Conservation (phyloP, 1,140 invertebrate genomes). For the Temnothorax curvispinosus region DNA sequence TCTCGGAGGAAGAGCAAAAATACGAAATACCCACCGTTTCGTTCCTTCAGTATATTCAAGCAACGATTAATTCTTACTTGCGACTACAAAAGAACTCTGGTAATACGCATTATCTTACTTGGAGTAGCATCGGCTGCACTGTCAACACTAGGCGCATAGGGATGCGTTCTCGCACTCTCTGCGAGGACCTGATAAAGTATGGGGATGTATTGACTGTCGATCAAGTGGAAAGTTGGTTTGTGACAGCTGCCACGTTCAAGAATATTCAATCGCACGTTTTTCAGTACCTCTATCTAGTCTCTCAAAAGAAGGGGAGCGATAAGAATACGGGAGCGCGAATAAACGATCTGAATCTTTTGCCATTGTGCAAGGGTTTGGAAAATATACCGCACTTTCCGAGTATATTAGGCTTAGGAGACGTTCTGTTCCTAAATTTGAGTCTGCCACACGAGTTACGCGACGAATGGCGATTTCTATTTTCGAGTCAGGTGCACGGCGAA, state of each 20-base stretch:
- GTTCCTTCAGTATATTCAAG: constrained; percentile 83
- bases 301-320: constrained; percentile 83
- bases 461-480: constrained; percentile 94
- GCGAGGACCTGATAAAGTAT: constrained; percentile 79
- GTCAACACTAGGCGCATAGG: constrained; percentile 82
- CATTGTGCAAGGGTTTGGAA: constrained; percentile 87
- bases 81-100: constrained; percentile 82
- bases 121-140: constrained; percentile 84
- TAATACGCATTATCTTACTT: constrained; percentile 79
- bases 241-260: constrained; percentile 78
- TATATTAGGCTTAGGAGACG: constrained; percentile 91
- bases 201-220: constrained; percentile 78
- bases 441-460: constrained; percentile 90
- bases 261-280: constrained; percentile 84
- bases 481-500: constrained; percentile 93
- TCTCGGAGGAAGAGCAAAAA: constrained; percentile 82
- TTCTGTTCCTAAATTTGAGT: constrained; percentile 92
- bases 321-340: constrained; percentile 79
- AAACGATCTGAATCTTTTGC: constrained; percentile 86
- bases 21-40: constrained; percentile 77
- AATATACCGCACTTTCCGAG: constrained; percentile 91
- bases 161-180: constrained; percentile 81
- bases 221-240: constrained; percentile 82
- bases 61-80: constrained; percentile 84
- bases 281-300: constrained; percentile 83